Conservation (phyloP, 2,113 vertebrate species). For the Gallinago undulata region DNA sequence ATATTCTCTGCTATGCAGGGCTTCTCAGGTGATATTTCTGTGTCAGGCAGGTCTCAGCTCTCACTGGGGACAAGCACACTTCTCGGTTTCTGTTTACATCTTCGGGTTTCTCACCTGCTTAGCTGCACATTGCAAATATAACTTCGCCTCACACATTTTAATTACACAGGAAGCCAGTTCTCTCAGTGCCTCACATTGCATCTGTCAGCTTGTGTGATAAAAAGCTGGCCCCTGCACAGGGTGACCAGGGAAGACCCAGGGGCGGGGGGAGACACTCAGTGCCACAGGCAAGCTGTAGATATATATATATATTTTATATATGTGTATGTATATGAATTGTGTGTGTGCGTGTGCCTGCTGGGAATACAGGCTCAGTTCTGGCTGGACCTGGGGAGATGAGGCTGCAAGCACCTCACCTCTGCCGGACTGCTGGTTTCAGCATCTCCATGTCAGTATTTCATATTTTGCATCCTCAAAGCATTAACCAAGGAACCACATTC, state of each 20-base stretch:
- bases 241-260: accelerated
- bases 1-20: neutral
- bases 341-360: accelerated
- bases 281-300: neutral
- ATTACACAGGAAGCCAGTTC: neutral
- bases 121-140: neutral
- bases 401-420: neutral
- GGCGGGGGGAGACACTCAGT: accelerated
- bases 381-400: neutral
- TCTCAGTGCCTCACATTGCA: neutral
- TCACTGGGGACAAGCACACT: neutral
- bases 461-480: neutral
- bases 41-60: neutral
- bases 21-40: neutral
- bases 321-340: accelerated
- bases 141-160: neutral
- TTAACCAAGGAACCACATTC: neutral
- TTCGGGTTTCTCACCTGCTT: neutral
- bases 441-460: accelerated
- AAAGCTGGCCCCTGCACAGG: accelerated
- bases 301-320: accelerated
- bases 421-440: neutral
- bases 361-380: neutral
- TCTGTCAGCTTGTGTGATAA: neutral
- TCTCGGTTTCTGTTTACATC: neutral